A percentile compares a stretch with the other conserved stretches of the same genome.
These are phyloP conservation scores for Didymodactylos carnosus DNA, from an alignment of 2,888 invertebrate genomes.

Conservation along the genomic window DNA sequence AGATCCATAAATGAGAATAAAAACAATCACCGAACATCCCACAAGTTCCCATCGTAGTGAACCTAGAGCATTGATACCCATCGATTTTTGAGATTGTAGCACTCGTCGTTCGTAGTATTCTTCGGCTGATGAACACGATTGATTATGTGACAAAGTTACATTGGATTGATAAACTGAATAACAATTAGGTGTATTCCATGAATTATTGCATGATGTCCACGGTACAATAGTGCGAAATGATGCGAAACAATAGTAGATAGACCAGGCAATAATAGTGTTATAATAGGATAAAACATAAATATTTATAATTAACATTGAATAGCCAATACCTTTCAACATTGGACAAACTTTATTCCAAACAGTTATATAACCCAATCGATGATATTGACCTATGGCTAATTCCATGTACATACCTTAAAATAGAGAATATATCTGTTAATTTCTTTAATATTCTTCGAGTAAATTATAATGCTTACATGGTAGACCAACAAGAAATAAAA, in stretches of 20 bases:
- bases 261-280: conserved; percentile 68
- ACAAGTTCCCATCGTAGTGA: conserved; percentile 29
- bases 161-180: background rate
- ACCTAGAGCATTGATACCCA: conserved; percentile 26
- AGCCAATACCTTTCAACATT: conserved; percentile 52
- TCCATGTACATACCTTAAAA: conserved; percentile 56
- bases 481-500: conserved; percentile 11
- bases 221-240: conserved; percentile 31
- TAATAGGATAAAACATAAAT: conserved; percentile 55
- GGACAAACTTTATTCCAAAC: conserved; percentile 82
- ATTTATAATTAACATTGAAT: conserved; percentile 45
- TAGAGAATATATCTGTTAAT: background rate
- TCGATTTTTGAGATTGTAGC: conserved; percentile 24
- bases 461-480: background rate
- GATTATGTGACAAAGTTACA: background rate
- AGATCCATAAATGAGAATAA: conserved; percentile 32
- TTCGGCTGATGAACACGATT: conserved; percentile 12
- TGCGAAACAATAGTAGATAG: conserved; percentile 18
- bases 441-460: background rate
- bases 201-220: conserved; percentile 31
- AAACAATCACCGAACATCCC: conserved; percentile 27
- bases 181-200: conserved; percentile 33
- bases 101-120: conserved; percentile 24
- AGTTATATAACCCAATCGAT: conserved; percentile 69
- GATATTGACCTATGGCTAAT: conserved; percentile 76